A percentile compares a stretch with the other conserved stretches of the same genome.
phyloP scores from a whole-genome alignment of 2,797 vertebrate species.

The Lycodopsis pacificus region DNA sequence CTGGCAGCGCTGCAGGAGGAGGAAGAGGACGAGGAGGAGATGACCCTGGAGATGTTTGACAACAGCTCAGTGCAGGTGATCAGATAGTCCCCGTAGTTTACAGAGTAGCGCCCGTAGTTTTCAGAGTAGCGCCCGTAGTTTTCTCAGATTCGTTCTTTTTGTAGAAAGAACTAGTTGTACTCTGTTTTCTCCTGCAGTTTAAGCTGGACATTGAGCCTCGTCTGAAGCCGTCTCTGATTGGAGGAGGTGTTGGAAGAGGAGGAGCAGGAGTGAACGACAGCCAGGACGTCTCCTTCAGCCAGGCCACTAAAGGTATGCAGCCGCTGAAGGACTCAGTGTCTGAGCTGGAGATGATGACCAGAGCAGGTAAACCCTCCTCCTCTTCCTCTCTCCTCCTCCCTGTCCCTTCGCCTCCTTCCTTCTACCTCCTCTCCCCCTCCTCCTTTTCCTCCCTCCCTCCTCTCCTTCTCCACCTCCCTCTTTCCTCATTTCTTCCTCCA shows the following conservation, averaged over 20 bases:
- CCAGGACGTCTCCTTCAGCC: conserved; percentile 91
- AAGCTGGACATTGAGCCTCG: conserved; percentile 96
- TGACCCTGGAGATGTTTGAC: conserved; percentile 93
- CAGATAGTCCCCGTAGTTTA: no score
- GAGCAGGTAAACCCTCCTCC: conserved; percentile 86
- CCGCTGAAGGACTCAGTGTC: conserved; percentile 86
- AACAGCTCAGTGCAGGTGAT: conserved; percentile 95
- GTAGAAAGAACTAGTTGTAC: no score
- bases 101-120: no score
- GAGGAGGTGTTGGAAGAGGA: conserved; percentile 70
- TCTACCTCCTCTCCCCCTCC: no score
- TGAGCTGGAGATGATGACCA: conserved; percentile 91
- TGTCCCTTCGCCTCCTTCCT: neutral
- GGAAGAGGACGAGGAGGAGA: conserved; percentile 93
- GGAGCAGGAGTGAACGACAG: conserved; percentile 85
- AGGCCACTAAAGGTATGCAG: conserved; percentile 92
- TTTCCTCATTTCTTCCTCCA: neutral
- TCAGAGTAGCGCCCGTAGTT: no score
- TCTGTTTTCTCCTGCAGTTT: conserved; percentile 82
- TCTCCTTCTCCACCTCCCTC: neutral
- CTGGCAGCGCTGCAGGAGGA: conserved; percentile 82
- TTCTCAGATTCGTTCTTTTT: neutral
- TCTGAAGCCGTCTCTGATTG: conserved; percentile 85
- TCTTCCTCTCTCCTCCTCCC: neutral
- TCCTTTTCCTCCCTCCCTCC: neutral